phyloP scores from a whole-genome alignment of 2,113 vertebrate species.

The Centropristis striata region DNA sequence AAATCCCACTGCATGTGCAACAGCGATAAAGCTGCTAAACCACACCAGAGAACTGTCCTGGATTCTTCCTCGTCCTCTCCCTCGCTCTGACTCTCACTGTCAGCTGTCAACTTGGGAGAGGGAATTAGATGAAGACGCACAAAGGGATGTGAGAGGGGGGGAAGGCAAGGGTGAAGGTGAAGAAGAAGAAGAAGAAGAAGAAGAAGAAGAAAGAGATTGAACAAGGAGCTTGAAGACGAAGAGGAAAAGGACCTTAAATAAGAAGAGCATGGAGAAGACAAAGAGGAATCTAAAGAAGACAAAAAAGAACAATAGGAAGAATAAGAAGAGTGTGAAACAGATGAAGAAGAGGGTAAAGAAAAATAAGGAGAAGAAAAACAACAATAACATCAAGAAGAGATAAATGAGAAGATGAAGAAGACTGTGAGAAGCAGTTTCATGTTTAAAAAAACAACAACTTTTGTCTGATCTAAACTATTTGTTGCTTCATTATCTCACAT shows the following conservation, averaged over 20 bases:
- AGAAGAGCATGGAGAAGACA: neutral
- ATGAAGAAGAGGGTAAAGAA: neutral
- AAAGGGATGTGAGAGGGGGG: slow-evolving; percentile 19
- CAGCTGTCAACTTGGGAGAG: slow-evolving; percentile 43
- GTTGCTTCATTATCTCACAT: neutral
- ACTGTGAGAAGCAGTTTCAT: neutral
- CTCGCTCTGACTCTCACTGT: slow-evolving; percentile 41
- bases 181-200: neutral
- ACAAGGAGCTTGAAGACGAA: neutral
- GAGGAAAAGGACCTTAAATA: neutral
- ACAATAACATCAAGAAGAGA: neutral
- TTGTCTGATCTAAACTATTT: neutral
- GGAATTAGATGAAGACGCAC: slow-evolving; percentile 50
- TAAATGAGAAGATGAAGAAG: too few relatives aligned
- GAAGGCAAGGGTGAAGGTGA: neutral
- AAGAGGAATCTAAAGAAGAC: neutral
- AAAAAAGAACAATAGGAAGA: neutral
- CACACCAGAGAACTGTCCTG: slow-evolving; percentile 72
- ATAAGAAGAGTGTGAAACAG: too few relatives aligned
- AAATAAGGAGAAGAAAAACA: neutral
- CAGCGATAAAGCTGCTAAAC: slow-evolving; percentile 73
- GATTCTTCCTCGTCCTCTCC: slow-evolving; percentile 53
- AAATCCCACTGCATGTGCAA: slow-evolving; percentile 77
- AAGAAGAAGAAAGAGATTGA: too few relatives aligned
- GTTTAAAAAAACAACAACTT: neutral